Conservation (phyloP, 2,797 vertebrate species). For the Basileuterus tristriatus region DNA sequence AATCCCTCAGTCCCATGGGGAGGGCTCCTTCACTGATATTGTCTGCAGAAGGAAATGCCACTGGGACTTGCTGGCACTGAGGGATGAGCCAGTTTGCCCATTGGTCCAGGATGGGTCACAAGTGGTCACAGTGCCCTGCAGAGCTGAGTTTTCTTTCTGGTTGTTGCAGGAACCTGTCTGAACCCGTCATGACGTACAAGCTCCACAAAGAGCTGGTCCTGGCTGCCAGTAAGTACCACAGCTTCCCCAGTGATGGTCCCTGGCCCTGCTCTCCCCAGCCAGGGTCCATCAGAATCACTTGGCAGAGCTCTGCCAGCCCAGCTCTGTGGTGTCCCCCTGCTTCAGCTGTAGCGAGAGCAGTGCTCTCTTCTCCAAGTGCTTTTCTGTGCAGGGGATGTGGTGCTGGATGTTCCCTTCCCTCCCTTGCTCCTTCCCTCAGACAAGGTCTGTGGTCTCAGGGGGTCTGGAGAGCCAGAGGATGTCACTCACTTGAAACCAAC, state of each 20-base stretch:
- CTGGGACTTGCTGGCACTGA: neutral
- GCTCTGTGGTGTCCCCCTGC: fast-evolving
- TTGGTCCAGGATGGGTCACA: fast-evolving
- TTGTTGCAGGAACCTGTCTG: conserved; percentile 89
- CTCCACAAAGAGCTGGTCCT: conserved; percentile 91
- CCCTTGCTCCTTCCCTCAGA: neutral
- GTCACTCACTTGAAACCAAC: neutral
- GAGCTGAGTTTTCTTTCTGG: conserved; percentile 13
- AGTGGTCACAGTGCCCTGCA: neutral
- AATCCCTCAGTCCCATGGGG: fast-evolving
- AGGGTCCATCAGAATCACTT: neutral
- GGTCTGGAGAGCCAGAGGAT: neutral
- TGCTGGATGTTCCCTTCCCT: neutral
- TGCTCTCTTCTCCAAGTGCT: neutral
- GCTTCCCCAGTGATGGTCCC: neutral
- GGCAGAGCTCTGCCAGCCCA: neutral
- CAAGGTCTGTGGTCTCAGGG: fast-evolving
- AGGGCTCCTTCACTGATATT: neutral
- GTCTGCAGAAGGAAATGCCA: neutral
- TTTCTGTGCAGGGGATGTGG: neutral
- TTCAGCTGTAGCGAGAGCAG: neutral
- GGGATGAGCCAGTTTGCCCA: fast-evolving
- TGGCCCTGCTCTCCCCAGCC: neutral
- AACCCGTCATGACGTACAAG: conserved; percentile 95
- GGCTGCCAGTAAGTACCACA: conserved; percentile 90